Evolutionary conservation across 2,888 invertebrate genomes (phyloP).

Genomic region (Drosophila mayaguana): DNA sequence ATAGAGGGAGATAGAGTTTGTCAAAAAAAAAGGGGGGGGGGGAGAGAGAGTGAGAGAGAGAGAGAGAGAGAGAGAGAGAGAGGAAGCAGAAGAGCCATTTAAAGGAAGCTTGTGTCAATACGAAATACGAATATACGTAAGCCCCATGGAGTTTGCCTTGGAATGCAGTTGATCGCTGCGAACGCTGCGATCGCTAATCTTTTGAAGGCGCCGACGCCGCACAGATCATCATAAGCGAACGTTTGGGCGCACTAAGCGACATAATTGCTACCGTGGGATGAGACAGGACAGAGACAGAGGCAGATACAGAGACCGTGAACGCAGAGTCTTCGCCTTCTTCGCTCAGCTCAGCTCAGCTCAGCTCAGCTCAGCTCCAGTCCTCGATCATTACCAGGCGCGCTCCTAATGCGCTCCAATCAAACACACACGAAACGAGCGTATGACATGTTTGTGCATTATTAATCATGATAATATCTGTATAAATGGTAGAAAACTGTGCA

Average conservation of each 20-base stretch:
- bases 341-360: too few relatives aligned
- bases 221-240: slow-evolving; percentile 57
- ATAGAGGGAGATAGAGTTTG: slow-evolving; percentile 8
- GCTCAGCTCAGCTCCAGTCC: slow-evolving; percentile 3
- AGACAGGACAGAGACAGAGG: slow-evolving; percentile 14
- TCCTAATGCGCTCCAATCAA: slow-evolving; percentile 82
- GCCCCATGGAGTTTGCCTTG: slow-evolving; percentile 64
- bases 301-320: neutral
- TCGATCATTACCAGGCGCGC: slow-evolving; percentile 71
- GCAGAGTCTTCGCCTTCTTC: neutral
- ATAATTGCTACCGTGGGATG: slow-evolving; percentile 79
- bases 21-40: neutral
- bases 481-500: slow-evolving; percentile 80
- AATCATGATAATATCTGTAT: slow-evolving; percentile 85
- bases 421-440: slow-evolving; percentile 84
- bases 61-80: slow-evolving; percentile 12
- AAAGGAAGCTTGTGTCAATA: slow-evolving; percentile 82
- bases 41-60: neutral
- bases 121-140: slow-evolving; percentile 45
- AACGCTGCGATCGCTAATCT: slow-evolving; percentile 49
- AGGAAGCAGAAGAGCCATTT: slow-evolving; percentile 50
- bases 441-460: slow-evolving; percentile 84
- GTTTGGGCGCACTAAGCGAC: slow-evolving; percentile 75
- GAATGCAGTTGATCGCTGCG: slow-evolving; percentile 58
- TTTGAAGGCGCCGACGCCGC: slow-evolving; percentile 76